Evolutionary conservation across 2,113 vertebrate species (phyloP), one percentile per base, ranked within the genome.

Genomic region (Noctilio leporinus): DNA sequence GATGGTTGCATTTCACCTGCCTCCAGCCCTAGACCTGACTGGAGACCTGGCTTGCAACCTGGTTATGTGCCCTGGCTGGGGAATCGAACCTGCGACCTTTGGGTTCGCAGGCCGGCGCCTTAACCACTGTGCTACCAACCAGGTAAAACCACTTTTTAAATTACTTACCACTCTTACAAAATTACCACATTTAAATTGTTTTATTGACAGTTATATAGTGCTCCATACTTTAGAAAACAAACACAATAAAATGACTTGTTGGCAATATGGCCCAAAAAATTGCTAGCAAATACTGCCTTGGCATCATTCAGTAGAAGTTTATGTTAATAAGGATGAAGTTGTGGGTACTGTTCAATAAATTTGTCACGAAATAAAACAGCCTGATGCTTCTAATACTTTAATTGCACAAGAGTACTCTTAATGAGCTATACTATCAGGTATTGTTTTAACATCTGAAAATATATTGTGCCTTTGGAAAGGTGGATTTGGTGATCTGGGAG

Each of bases 311-410:
- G 51, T 64, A 95, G 51, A 91, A 38, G 70, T 93, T 96, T 85
- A 76, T 64, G 26, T 81, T 97, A 96, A 96, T 97, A 86, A 95
- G 78, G 65, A 78, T 94, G 91, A 90, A 96, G 83, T 97, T 93
- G 51, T 97, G 82, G 95, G 96, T 97, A 97, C 55, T 96, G 92
- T 95, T 97, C 51, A 19, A n/a, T 97, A 91, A 97, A 96, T 84
- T 81, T 97, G 3, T 51, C 96, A 97, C 77, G 94, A 97, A 97
- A 96, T 95, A 96, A 97, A 86, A 92, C 72, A 15, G 7, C 43
- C 69, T 97, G 95, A 97, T 96, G 76, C 40, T 98, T 95, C 95
- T 95, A 96, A 88, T 87, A 94, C 81, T 96, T 93, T 89, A 91
- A 75, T 85, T 96, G 57, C 20, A 97, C 92, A 96, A 81, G 85